Base-by-base conservation (phyloP, 2,888 invertebrate genomes). In the Argynnis bischoffii region DNA sequence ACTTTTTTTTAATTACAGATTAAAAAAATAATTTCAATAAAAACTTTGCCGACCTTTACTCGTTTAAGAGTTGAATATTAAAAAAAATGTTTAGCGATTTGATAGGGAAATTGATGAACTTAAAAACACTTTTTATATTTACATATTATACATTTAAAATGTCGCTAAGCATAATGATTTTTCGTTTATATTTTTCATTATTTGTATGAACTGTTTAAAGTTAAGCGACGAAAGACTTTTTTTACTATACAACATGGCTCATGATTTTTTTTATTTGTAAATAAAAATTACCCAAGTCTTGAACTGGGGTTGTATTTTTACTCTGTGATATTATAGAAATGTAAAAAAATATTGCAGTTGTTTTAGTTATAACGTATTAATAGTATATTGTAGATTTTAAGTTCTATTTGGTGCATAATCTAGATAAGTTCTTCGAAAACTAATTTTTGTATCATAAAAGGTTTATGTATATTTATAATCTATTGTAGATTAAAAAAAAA, bases 291-390 rank as follows among this genome's bases (percentile, higher is more conserved):
- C 69, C 72, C 66, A 70, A 74, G 81, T 86, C 85, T 88, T 31
- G 89, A 89, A 83, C 83, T 71, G 71, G 75, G 79, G 80, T 82
- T 81, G 89, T 92, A 90, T 91, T 90, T 89, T 85, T 80, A 86
- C 85, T 87, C 92, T 92, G 92, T 92, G 92, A 92, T 92, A 92
- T 90, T 89, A 86, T 77, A 80, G 85, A 75, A 72, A 76, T 76
- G 67, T 65, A 69, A 67, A 76, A 79, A 26, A 79, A 75, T 77
- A 82, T 80, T 84, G 69, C 75, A 74, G 71, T 69, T 71, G 65
- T 64, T 71, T 50, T 74, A 74, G 66, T 68, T 66, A 70, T 71
- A 53, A 48, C 57, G 35, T 11, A 41, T 57, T 69, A 48, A 69
- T 65, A 59, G 69, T 65, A 31, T 64, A 69, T 71, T 57, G 64